These are phyloP conservation scores for Oreochromis spilurus DNA, from an alignment of 2,113 vertebrate genomes.

Conservation along the genomic window DNA sequence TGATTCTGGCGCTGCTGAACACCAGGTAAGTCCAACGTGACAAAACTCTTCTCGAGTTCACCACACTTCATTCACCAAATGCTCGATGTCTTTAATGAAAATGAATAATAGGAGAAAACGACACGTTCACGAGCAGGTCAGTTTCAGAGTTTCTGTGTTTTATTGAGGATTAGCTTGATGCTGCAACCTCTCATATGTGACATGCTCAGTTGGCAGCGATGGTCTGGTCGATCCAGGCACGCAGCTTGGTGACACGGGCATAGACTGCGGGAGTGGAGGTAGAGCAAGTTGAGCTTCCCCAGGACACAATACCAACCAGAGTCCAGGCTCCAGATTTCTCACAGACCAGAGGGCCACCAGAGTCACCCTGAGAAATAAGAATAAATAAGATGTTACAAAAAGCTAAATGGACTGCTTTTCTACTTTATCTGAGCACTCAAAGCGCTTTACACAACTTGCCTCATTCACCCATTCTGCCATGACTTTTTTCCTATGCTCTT, in stretches of 20 bases:
- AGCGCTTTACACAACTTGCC: no score
- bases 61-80: neutral
- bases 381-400: neutral
- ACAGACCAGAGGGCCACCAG: slow-evolving; percentile 81
- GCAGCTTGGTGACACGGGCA: slow-evolving; percentile 72
- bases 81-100: neutral
- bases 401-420: no score
- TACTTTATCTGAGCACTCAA: no score
- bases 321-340: slow-evolving; percentile 74
- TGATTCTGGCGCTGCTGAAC: no score
- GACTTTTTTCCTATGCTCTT: no score
- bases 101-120: neutral
- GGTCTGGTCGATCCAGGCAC: slow-evolving; percentile 71
- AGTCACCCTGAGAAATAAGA: slow-evolving; percentile 75
- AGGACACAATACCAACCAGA: slow-evolving; percentile 82
- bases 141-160: neutral
- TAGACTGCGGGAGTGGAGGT: slow-evolving; percentile 67
- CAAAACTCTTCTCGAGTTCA: neutral
- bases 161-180: neutral
- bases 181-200: neutral
- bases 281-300: slow-evolving; percentile 74
- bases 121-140: accelerated
- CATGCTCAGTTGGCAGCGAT: slow-evolving; percentile 65
- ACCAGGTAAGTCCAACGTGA: neutral
- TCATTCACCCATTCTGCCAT: no score